Evolutionary conservation across 2,888 invertebrate species (phyloP).

Genomic region (Neocrepidodera transversa): DNA sequence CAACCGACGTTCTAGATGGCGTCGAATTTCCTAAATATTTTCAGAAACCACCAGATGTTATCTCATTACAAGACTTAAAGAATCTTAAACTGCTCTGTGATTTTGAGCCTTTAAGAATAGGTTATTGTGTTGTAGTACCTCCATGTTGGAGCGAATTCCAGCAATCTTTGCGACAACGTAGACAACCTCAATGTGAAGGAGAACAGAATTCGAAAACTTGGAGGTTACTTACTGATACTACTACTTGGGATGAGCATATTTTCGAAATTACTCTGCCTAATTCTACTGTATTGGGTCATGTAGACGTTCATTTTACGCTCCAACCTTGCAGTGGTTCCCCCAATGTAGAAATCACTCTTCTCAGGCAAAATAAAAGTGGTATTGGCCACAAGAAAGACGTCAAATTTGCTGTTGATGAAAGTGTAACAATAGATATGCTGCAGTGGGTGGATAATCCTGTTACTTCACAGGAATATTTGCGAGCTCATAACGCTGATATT

Average conservation of each 20-base stretch:
- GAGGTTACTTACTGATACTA: slow-evolving; percentile 85
- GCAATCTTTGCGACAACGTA: slow-evolving; percentile 87
- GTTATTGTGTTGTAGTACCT: slow-evolving; percentile 86
- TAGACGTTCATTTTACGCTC: slow-evolving; percentile 86
- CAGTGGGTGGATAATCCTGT: slow-evolving; percentile 74
- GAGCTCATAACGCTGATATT: slow-evolving; percentile 88
- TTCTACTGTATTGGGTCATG: slow-evolving; percentile 80
- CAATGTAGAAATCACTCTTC: slow-evolving; percentile 67
- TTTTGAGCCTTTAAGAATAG: slow-evolving; percentile 70
- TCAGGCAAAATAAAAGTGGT: slow-evolving; percentile 71
- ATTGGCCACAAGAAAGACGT: slow-evolving; percentile 66
- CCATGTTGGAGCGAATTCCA: slow-evolving; percentile 94
- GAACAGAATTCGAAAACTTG: slow-evolving; percentile 83
- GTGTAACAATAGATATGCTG: slow-evolving; percentile 60
- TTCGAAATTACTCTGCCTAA: slow-evolving; percentile 87
- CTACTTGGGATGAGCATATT: slow-evolving; percentile 92
- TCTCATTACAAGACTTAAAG: slow-evolving; percentile 58
- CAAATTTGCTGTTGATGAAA: slow-evolving; percentile 62
- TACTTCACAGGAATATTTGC: slow-evolving; percentile 79
- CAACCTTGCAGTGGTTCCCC: slow-evolving; percentile 71
- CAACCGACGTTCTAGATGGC: slow-evolving; percentile 47
- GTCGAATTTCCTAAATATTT: slow-evolving; percentile 51
- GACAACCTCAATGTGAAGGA: slow-evolving; percentile 79
- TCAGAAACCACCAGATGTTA: slow-evolving; percentile 52
- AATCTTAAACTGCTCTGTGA: slow-evolving; percentile 77